Evolutionary conservation across 2,113 vertebrate genomes (phyloP).

Genomic region (Himantopus leucocephalus): DNA sequence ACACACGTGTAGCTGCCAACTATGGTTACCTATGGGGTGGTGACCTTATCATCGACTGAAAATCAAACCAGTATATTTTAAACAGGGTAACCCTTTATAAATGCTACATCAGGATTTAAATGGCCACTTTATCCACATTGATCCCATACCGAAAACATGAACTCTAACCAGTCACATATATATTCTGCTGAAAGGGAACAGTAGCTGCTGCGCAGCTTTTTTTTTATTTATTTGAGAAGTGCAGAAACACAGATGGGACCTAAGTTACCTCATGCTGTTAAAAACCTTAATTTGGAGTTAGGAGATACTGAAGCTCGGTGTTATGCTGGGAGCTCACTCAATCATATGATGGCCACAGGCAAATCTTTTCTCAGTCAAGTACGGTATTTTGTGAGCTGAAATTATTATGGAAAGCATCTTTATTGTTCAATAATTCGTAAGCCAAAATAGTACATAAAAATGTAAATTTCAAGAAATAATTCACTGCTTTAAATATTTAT

Average conservation of each 20-base stretch:
- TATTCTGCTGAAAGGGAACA: not conserved
- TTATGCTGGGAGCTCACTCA: constrained; percentile 18
- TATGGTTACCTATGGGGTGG: not conserved
- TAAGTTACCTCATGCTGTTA: not conserved
- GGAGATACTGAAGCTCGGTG: not conserved
- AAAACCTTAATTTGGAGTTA: not conserved
- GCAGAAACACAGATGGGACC: not conserved
- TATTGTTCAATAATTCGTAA: constrained; percentile 52
- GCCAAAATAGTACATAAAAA: constrained; percentile 61
- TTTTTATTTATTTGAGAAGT: not conserved
- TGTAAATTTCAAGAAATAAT: constrained; percentile 63
- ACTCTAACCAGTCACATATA: not conserved
- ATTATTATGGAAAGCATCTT: constrained; percentile 58
- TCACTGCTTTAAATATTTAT: constrained; percentile 67
- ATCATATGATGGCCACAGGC: not conserved
- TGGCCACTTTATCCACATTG: not conserved
- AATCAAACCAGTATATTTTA: not conserved
- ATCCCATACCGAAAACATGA: not conserved
- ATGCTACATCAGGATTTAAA: not conserved
- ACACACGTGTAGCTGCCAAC: fast-evolving
- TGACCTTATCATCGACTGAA: not conserved
- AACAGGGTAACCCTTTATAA: not conserved
- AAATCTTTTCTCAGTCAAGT: constrained; percentile 21
- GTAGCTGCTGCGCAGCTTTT: not conserved
- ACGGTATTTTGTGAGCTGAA: constrained; percentile 40